Evolutionary conservation across 2,888 invertebrate species (phyloP), one percentile per base, ranked within the genome.

Genomic region (Drosophila anceps): DNA sequence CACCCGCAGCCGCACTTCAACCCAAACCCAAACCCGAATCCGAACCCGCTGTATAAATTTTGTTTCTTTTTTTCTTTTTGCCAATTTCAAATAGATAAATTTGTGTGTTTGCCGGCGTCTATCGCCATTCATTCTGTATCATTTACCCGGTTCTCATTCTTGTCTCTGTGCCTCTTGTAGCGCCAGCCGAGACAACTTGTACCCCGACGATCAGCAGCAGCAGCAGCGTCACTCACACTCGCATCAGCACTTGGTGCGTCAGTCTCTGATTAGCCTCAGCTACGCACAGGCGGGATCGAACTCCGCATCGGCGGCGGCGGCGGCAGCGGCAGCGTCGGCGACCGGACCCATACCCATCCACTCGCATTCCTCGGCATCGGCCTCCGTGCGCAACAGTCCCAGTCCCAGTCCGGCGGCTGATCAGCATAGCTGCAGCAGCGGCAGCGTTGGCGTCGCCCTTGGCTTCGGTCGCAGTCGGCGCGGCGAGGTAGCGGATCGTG

Each of bases 251-350:
- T 89, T 92, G 87, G 90, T 91, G 82, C 93, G 92, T 64, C 93
- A 93, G 92, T 93, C 93, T 84, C 88, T 93, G 88, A 85, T 92
- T 88, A 93, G 93, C 91, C 92, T 93, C 69, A 91, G 91, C 65
- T 91, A 92, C 90, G 92, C 90, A 76, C 92, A 92, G 91, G 73
- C 85, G 70, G 77, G 79, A 37, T 69, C 65, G 43, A 63, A 67
- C 53, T 70, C 73, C 20, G 54, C 48, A 27, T 5, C 53, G 20
- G 48, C 55, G 9, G 27, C 68, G 46, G 54, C 77, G 41, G 43
- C 84, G 31, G 61, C 73, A n/a, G n/a, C n/a, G n/a, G n/a, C n/a
- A n/a, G n/a, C n/a, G n/a, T n/a, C n/a, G 41, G 61, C 77, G 58
- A 65, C 60, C 51, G 81, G 81, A 7, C 78, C 81, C 37, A 74